phyloP scores from a whole-genome alignment of 2,113 vertebrate species.

The Cisticola juncidis region DNA sequence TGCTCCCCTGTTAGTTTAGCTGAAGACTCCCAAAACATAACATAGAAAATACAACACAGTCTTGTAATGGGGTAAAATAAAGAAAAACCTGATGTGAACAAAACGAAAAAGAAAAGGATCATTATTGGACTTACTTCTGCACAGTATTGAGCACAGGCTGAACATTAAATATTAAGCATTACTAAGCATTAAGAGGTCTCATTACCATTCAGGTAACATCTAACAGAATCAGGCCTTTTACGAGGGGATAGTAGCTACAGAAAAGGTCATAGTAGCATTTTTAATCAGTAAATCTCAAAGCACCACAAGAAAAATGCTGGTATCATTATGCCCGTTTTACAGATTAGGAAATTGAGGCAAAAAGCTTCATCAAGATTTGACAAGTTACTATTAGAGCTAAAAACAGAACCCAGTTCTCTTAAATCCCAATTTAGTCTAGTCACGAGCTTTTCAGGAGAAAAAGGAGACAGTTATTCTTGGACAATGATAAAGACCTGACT shows the following conservation, averaged over 20 bases:
- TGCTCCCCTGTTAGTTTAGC: neutral
- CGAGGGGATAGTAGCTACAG: neutral
- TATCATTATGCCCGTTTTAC: neutral
- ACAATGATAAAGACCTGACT: neutral
- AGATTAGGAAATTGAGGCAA: slow-evolving; percentile 8
- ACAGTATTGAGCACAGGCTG: neutral
- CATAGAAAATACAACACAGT: neutral
- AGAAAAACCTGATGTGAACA: neutral
- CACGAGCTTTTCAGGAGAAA: neutral
- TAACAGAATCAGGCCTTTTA: neutral
- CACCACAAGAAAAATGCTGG: neutral
- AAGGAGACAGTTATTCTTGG: neutral
- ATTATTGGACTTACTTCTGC: neutral
- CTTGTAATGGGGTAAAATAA: neutral
- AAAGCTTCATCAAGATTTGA: neutral
- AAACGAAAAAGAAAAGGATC: neutral
- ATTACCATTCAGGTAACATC: neutral
- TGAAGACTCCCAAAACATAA: neutral
- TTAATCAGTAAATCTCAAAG: neutral
- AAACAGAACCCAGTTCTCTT: neutral
- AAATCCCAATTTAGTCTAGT: neutral
- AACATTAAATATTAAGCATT: neutral
- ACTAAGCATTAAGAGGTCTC: neutral
- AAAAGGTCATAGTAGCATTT: slow-evolving; percentile 1
- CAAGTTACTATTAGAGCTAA: neutral